A percentile compares a stretch with the other conserved stretches of the same genome.
Evolutionary conservation across 1,140 invertebrate genomes (phyloP).

Genomic region (Wiebesia pumilae): DNA sequence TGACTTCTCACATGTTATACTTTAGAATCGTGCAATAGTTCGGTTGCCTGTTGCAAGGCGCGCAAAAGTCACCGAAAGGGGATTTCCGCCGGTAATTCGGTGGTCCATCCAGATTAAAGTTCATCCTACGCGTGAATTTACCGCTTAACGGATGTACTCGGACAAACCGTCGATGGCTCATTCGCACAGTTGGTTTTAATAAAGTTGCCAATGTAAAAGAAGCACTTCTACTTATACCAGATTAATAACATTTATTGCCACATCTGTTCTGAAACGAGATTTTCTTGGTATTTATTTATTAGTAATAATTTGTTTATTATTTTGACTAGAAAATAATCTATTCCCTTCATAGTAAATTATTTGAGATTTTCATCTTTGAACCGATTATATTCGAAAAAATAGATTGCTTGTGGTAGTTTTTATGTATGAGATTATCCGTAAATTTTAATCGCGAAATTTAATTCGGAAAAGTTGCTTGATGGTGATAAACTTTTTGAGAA

Average conservation of each 20-base stretch:
- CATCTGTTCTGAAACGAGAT: background rate
- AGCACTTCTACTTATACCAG: background rate
- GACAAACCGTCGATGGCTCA: background rate
- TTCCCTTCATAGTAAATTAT: too few relatives aligned
- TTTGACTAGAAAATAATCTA: too few relatives aligned
- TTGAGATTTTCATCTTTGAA: too few relatives aligned
- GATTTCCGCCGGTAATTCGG: constrained; percentile 31
- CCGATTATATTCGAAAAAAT: too few relatives aligned
- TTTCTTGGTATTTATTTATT: background rate
- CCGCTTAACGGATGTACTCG: background rate
- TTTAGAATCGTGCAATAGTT: constrained; percentile 32
- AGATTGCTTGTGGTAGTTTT: too few relatives aligned
- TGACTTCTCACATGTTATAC: background rate
- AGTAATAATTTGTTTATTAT: too few relatives aligned
- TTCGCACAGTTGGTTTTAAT: background rate
- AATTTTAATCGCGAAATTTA: too few relatives aligned
- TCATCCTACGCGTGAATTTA: background rate
- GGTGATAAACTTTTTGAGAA: too few relatives aligned
- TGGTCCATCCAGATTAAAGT: background rate
- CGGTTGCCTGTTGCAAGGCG: constrained; percentile 46
- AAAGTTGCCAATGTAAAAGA: background rate
- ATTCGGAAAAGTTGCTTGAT: too few relatives aligned
- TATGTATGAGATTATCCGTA: too few relatives aligned
- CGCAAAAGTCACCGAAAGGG: constrained; percentile 11
- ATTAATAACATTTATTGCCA: background rate